Evolutionary conservation across 2,888 invertebrate genomes (phyloP).

Genomic region (Pyrrhosoma nymphula): DNA sequence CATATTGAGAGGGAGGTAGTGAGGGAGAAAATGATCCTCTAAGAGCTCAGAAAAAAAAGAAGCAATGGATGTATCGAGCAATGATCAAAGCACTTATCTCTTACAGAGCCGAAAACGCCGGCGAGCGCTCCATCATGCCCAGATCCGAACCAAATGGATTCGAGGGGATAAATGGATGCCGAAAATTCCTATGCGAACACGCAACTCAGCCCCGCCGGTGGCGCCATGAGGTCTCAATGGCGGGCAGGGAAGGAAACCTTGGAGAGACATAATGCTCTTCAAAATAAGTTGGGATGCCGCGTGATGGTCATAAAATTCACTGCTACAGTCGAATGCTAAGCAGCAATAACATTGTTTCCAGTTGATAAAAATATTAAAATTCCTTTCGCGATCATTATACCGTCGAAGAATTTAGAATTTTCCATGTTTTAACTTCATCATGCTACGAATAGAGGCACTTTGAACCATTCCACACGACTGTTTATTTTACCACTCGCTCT

Average conservation of each 20-base stretch:
- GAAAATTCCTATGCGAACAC: neutral
- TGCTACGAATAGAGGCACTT: too few relatives aligned
- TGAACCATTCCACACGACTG: too few relatives aligned
- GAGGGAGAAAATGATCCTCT: constrained; percentile 7
- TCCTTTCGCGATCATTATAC: too few relatives aligned
- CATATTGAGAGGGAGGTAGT: neutral
- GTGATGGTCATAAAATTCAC: neutral
- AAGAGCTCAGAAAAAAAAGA: neutral
- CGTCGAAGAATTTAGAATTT: too few relatives aligned
- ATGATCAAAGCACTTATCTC: neutral
- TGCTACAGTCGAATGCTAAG: too few relatives aligned
- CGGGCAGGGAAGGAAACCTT: neutral
- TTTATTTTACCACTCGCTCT: too few relatives aligned
- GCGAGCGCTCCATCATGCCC: neutral
- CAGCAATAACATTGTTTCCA: too few relatives aligned
- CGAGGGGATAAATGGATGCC: constrained; percentile 24
- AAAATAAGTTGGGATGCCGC: neutral
- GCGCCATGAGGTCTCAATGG: neutral
- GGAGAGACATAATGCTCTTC: neutral
- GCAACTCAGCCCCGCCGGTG: neutral
- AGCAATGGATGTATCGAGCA: neutral
- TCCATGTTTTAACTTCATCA: too few relatives aligned
- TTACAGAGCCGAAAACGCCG: neutral
- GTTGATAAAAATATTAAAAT: too few relatives aligned
- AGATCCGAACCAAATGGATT: neutral